A percentile compares a stretch with the other conserved stretches of the same genome.
Evolutionary conservation across 1,140 invertebrate genomes (phyloP).

Genomic region (Caenorhabditis latens): DNA sequence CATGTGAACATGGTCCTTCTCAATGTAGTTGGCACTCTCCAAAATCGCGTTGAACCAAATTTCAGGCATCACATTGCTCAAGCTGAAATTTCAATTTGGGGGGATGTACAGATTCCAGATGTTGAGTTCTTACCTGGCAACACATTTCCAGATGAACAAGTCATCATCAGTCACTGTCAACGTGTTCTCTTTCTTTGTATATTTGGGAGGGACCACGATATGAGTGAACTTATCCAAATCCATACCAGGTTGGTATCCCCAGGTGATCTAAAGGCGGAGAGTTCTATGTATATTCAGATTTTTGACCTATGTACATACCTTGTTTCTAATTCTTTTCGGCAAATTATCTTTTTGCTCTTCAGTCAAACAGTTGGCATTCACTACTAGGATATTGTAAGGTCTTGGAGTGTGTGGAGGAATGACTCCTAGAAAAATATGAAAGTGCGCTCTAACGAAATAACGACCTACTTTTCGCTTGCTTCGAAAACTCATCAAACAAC

Average conservation of each 20-base stretch:
- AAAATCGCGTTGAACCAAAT: not conserved
- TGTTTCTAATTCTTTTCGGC: not conserved
- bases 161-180: not conserved
- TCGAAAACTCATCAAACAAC: slow-evolving; percentile 2
- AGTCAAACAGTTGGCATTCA: not conserved
- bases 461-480: not conserved
- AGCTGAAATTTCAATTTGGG: not conserved
- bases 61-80: not conserved
- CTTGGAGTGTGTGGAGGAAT: not conserved
- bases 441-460: not conserved
- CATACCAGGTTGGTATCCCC: not conserved
- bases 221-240: not conserved
- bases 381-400: not conserved
- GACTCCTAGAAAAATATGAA: not conserved
- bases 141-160: not conserved
- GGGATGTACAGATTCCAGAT: not conserved
- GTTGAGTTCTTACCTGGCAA: not conserved
- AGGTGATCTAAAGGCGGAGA: not conserved
- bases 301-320: not conserved
- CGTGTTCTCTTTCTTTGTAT: not conserved
- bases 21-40: slow-evolving; percentile 2
- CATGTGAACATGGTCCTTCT: slow-evolving; percentile 13
- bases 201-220: not conserved
- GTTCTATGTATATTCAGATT: too few relatives aligned
- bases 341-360: not conserved